Percentiles rank a stretch among this genome's conserved stretches.
phyloP scores from a whole-genome alignment of 2,888 invertebrate species.

The Drosophila monieri region DNA sequence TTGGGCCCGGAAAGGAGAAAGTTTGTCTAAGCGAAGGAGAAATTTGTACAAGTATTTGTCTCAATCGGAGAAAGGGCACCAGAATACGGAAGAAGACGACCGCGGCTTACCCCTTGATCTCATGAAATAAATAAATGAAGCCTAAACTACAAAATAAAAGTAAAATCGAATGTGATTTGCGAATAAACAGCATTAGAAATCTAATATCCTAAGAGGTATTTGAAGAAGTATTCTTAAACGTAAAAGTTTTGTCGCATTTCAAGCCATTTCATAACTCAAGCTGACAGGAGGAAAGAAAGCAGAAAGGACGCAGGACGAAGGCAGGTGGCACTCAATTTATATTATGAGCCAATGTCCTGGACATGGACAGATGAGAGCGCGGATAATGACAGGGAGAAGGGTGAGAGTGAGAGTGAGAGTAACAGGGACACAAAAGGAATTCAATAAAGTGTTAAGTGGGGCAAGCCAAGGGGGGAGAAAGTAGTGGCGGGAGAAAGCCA shows the following conservation, averaged over 20 bases:
- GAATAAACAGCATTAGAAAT: not conserved
- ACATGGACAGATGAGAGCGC: slow-evolving; percentile 48
- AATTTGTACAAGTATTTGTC: slow-evolving; percentile 75
- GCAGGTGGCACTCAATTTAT: slow-evolving; percentile 58
- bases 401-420: not conserved
- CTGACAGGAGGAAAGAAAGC: slow-evolving; percentile 47
- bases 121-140: not conserved
- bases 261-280: slow-evolving; percentile 65
- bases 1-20: slow-evolving; percentile 2
- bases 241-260: slow-evolving; percentile 23
- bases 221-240: not conserved
- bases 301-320: not conserved
- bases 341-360: slow-evolving; percentile 51
- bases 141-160: not conserved
- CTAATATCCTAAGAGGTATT: not conserved
- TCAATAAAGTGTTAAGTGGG: slow-evolving; percentile 58
- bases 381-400: slow-evolving; percentile 43
- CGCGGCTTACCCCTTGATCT: not conserved
- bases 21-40: slow-evolving; percentile 31
- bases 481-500: not conserved
- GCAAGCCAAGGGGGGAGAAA: not conserved
- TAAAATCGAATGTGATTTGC: not conserved
- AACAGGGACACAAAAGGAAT: slow-evolving; percentile 48
- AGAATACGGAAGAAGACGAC: not conserved
- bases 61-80: slow-evolving; percentile 54